Evolutionary conservation across 2,888 invertebrate genomes (phyloP), one percentile per base, ranked within the genome.

Genomic region (Ornithoptera alexandrae): DNA sequence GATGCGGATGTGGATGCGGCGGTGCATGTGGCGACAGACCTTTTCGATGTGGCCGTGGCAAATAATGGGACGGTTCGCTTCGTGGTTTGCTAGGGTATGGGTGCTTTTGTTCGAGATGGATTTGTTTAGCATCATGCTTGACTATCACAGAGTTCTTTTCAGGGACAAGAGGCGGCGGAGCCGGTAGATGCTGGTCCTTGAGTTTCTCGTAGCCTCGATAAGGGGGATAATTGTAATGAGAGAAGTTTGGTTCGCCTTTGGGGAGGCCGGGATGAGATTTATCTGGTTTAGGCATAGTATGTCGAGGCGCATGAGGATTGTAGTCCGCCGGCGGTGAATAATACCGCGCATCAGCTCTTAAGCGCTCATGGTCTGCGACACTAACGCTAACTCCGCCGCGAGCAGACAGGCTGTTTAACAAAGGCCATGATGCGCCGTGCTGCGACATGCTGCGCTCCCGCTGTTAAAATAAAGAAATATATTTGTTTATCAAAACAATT

Each of bases 121-220:
- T 89, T 79, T 94, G 94, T 83, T 95, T 95, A 67, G 94, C 94
- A 79, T 96, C 96, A 84, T 96, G 96, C 83, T 96, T 96, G 72
- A 96, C 96, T 84, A 96, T 96, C 83, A 96, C 96, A 80, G 96
- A 95, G 85, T 94, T 95, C 85, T 96, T 96, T 85, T 96, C 96
- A 77, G 94, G 94, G 75, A 95, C 92, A 70, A 96, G 87, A 7
- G 95, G 95, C 67, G 95, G 95, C 22, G 95, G 95, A 74, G 95
- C 95, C 71, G 95, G 94, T 69, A 95, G 86, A 75, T 93, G 90
- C 81, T 94, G 94, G 75, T 93, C 91, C 84, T 94, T 94, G 70
- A 93, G 91, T 85, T 95, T 95, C 78, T 94, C 94, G 81, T 95
- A 95, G 22, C 72, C 71, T 56, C 92, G 86, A 79, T 95, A 94